Evolutionary conservation across 2,797 vertebrate species (phyloP).

Genomic region (Pelochelys cantorii): DNA sequence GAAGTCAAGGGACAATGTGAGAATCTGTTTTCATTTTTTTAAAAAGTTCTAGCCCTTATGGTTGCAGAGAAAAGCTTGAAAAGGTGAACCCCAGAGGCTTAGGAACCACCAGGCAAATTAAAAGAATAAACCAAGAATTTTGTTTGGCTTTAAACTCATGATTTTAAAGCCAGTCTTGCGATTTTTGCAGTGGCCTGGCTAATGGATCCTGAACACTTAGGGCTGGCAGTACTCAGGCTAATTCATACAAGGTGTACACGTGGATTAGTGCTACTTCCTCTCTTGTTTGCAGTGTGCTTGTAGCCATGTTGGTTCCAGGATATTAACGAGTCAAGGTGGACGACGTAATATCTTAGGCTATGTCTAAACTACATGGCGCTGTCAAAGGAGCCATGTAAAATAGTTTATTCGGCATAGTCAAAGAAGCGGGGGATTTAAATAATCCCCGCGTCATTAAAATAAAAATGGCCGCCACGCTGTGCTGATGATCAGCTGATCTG

Average conservation of each 20-base stretch:
- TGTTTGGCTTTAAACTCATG: neutral
- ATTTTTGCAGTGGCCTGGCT: neutral
- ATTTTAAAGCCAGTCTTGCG: neutral
- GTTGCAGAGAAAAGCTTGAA: neutral
- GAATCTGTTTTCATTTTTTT: neutral
- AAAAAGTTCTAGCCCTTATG: fast-evolving
- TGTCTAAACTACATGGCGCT: too few species aligned
- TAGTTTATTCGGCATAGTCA: too few species aligned
- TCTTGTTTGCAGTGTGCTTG: neutral
- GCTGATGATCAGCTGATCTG: too few species aligned
- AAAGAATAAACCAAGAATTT: neutral
- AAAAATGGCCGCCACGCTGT: too few species aligned
- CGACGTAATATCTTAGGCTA: too few species aligned
- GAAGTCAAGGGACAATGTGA: neutral
- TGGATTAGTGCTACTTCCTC: fast-evolving
- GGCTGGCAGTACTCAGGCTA: fast-evolving
- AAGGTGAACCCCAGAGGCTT: neutral
- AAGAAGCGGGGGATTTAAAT: too few species aligned
- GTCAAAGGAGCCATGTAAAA: too few species aligned
- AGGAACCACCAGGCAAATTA: neutral
- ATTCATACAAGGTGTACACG: fast-evolving
- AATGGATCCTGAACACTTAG: fast-evolving
- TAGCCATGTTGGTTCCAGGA: too few species aligned
- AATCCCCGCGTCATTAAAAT: too few species aligned
- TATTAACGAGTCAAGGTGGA: too few species aligned